Conservation (phyloP, 2,113 vertebrate genomes). For the Protobothrops mucrosquamatus region DNA sequence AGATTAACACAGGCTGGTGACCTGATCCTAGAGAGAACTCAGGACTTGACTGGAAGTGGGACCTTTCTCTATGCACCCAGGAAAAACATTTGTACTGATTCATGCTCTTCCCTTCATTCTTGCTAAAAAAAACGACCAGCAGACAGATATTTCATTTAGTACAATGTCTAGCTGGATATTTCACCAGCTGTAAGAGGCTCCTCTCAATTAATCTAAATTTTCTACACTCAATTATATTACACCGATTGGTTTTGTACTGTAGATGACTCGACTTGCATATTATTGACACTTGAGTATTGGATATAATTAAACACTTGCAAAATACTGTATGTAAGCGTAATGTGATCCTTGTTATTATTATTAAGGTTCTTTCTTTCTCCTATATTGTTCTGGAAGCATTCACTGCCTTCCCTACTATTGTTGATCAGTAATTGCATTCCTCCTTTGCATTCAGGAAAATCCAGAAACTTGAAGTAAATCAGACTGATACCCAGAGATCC, state of each 20-base stretch:
- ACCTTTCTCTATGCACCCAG: not conserved
- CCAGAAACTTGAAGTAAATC: not conserved
- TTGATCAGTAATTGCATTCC: not conserved
- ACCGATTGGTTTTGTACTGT: not conserved
- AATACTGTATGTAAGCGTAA: not conserved
- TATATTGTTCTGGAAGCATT: not conserved
- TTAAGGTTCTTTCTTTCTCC: not conserved
- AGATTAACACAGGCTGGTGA: not conserved
- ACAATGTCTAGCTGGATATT: not conserved
- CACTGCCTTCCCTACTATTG: not conserved
- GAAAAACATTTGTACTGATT: not conserved
- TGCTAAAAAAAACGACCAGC: not conserved
- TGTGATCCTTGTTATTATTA: not conserved
- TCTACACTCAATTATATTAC: not conserved
- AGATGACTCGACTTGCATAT: not conserved
- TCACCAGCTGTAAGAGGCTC: not conserved
- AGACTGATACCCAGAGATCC: not conserved
- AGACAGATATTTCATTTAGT: not conserved
- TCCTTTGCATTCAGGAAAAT: not conserved
- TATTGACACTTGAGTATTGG: not conserved
- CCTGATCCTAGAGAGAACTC: not conserved
- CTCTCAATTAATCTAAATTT: not conserved
- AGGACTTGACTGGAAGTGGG: not conserved
- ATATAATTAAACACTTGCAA: not conserved
- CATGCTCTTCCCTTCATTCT: not conserved